Base-by-base conservation (phyloP, 1,140 invertebrate species). In the Cherax destructor region DNA sequence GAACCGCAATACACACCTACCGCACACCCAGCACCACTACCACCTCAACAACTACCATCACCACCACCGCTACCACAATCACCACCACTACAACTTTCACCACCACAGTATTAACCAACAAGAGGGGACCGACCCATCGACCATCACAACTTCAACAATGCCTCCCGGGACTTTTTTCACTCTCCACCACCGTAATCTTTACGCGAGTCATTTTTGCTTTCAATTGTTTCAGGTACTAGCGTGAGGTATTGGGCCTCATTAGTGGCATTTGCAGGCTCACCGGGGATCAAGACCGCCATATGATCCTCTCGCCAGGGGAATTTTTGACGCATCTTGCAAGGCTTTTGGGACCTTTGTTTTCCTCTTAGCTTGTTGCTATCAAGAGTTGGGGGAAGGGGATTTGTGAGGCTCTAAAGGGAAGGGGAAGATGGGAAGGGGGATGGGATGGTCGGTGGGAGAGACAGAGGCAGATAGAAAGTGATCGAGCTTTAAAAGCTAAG, bases 271-370 rank as follows among this genome's bases (percentile, higher is more conserved):
- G 81, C 59, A 21, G 47, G 47, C 16, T 30, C 30, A 61, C 59
- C 24, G 81, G 59, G 81, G 81, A 83, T 83, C 81, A 83, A 61
- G 41, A 5, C 81, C 49, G 81, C 61, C 81, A 83, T 83, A 49
- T 65, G 81, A 83, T 83, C 81, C 81, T 83, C 81, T 83, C 30
- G 56, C 59, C 49, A 21, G 30, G 59, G 47, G 56, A 83, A 65
- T 83, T 83, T 83, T 83, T 65, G 81, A 18, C 30, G 52, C 61
- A 47, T 83, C 61, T 49, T 83, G 81, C 47, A 30, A 65, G 59
- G 81, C 49, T 83, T 69, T 83, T 18, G 81, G 13, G 81, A 83
- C 61, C 81, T 83, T 83, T 83, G 81, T 86, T 77, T 86, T 76
- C 52, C 50, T 56, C 13, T 21, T 47, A 81, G 79, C 79, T 59